A percentile compares a stretch with the other conserved stretches of the same genome.
phyloP scores from a whole-genome alignment of 2,797 vertebrate genomes.

The Sebastes taczanowskii region DNA sequence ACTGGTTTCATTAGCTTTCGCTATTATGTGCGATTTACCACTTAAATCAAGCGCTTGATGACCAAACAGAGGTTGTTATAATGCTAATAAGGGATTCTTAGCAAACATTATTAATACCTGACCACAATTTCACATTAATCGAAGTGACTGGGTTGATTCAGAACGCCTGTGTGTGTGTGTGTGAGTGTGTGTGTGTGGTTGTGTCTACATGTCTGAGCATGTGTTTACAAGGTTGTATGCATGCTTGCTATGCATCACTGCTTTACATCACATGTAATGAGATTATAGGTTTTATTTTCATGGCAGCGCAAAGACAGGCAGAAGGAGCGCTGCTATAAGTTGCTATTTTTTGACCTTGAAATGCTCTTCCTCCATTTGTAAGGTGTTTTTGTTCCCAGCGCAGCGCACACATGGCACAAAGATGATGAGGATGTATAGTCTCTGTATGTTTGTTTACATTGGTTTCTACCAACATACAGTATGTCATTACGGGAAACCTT shows the following conservation, averaged over 20 bases:
- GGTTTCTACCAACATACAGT: not conserved
- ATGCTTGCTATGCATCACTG: constrained; percentile 36
- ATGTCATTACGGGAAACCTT: no score
- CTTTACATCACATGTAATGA: constrained; percentile 49
- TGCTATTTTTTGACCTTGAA: constrained; percentile 18
- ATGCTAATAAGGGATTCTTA: not conserved
- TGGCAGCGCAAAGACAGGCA: not conserved
- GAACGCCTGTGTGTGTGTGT: no score
- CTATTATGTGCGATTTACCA: constrained; percentile 26
- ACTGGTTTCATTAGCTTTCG: constrained; percentile 11
- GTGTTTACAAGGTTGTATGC: constrained; percentile 42
- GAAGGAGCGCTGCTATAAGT: not conserved
- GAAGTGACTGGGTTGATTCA: not conserved
- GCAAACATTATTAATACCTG: not conserved
- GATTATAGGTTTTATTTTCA: constrained; percentile 35
- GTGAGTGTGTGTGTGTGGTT: not conserved
- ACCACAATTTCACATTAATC: not conserved
- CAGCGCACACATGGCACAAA: no score
- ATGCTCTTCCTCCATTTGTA: not conserved
- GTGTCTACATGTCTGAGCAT: not conserved
- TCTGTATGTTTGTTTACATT: no score
- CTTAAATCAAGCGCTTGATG: constrained; percentile 23
- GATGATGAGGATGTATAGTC: not conserved
- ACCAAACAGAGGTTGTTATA: not conserved
- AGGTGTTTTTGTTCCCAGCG: not conserved